Conservation (phyloP, 2,797 vertebrate genomes). For the Synaphobranchus kaupii region DNA sequence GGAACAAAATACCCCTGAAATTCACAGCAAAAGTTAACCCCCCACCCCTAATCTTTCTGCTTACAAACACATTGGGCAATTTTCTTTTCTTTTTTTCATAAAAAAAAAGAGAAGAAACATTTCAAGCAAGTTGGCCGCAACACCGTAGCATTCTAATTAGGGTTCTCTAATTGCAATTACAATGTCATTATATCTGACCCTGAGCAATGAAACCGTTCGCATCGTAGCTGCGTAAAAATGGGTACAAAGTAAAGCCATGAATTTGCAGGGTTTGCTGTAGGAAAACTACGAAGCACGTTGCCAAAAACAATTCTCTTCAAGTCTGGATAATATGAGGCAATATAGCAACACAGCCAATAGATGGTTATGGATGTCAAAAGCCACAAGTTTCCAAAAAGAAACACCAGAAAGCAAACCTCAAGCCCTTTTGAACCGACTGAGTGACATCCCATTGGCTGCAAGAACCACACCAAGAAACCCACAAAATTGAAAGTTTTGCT, state of each 20-base stretch:
- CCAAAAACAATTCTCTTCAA: constrained; percentile 79
- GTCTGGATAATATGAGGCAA: constrained; percentile 79
- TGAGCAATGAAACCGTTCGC: constrained; percentile 25
- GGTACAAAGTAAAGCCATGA: constrained; percentile 50
- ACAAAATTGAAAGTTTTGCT: constrained; percentile 79
- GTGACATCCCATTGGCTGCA: constrained; percentile 73
- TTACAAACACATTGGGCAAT: constrained; percentile 22
- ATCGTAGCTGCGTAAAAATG: constrained; percentile 26
- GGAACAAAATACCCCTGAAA: constrained; percentile 21
- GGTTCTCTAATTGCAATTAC: constrained; percentile 39
- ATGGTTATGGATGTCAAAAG: constrained; percentile 77
- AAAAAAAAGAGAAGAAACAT: not conserved
- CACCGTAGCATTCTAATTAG: constrained; percentile 23
- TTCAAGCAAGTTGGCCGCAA: constrained; percentile 14
- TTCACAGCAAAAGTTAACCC: constrained; percentile 9
- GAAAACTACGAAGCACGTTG: constrained; percentile 72
- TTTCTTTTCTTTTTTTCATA: not conserved
- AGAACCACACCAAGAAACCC: constrained; percentile 74
- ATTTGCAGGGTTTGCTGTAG: constrained; percentile 65
- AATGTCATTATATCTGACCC: constrained; percentile 23
- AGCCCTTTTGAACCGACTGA: constrained; percentile 71
- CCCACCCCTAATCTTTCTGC: not conserved
- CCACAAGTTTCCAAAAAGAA: constrained; percentile 82
- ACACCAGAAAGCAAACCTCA: constrained; percentile 77
- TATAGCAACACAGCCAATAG: constrained; percentile 70